Percentiles rank a stretch among this genome's conserved stretches.
These are phyloP conservation scores for Capromys pilorides DNA, from an alignment of 2,797 vertebrate species.

Conservation along the genomic window DNA sequence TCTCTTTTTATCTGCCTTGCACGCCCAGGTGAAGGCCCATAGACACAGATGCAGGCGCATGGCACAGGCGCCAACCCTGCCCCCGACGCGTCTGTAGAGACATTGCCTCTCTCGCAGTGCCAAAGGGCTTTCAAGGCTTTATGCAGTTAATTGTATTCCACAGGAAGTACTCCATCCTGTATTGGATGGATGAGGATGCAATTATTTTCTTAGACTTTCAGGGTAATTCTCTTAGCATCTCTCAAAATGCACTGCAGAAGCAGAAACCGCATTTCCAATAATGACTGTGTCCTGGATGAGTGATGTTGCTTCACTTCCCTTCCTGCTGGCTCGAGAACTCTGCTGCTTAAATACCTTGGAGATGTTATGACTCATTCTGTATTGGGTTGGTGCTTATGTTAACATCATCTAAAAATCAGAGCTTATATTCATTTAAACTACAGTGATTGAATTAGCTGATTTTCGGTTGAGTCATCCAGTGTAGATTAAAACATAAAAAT, in stretches of 20 bases:
- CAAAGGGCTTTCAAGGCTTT: background rate
- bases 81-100: background rate
- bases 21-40: background rate
- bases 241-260: slow-evolving; percentile 25
- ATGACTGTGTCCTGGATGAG: slow-evolving; percentile 41
- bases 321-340: slow-evolving; percentile 60
- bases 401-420: slow-evolving; percentile 73
- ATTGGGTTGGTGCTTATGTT: slow-evolving; percentile 62
- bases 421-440: slow-evolving; percentile 64
- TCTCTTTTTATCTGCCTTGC: background rate
- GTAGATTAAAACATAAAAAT: slow-evolving; percentile 71
- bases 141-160: background rate
- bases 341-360: slow-evolving; percentile 72
- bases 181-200: background rate
- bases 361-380: slow-evolving; percentile 67
- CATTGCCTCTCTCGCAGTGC: accelerated
- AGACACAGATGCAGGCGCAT: background rate
- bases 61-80: accelerated
- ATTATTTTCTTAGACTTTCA: slow-evolving; percentile 33
- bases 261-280: slow-evolving; percentile 38
- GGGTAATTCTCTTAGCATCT: background rate
- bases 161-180: background rate
- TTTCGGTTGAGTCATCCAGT: slow-evolving; percentile 59
- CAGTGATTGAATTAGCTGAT: slow-evolving; percentile 72
- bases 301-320: slow-evolving; percentile 54